A percentile compares a stretch with the other conserved stretches of the same genome.
Evolutionary conservation across 2,888 invertebrate species (phyloP).

Genomic region (Acutogordius australiensis): DNA sequence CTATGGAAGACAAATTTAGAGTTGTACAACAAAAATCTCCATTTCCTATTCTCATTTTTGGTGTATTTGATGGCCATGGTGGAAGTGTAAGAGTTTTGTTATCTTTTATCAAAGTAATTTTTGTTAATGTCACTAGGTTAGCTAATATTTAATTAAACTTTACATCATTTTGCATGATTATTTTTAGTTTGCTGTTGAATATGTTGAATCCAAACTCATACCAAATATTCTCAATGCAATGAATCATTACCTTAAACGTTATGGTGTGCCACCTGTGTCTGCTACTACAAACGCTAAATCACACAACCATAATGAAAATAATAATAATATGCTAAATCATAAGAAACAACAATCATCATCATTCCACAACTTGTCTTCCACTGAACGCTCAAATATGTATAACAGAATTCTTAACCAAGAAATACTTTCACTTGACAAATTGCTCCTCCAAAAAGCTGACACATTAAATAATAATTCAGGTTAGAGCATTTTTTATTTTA

Average conservation of each 20-base stretch:
- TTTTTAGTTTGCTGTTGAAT: conserved; percentile 7
- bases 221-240: neutral
- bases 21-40: conserved; percentile 6
- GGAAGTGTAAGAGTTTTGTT: conserved; percentile 16
- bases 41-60: conserved; percentile 16
- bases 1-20: conserved; percentile 9
- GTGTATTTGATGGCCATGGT: conserved; percentile 19
- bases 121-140: too few species aligned
- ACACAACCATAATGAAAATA: too few species aligned
- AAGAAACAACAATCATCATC: neutral
- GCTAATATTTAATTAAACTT: too few species aligned
- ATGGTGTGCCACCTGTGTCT: neutral
- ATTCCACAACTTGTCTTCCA: neutral
- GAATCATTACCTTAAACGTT: neutral
- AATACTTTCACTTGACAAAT: neutral
- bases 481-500: neutral
- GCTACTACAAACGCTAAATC: neutral
- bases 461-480: neutral
- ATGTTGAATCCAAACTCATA: neutral
- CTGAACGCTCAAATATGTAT: neutral
- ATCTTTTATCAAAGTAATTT: too few species aligned
- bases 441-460: neutral
- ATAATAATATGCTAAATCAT: neutral
- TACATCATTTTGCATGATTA: too few species aligned
- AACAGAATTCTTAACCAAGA: neutral